Base-by-base conservation (phyloP, 2,888 invertebrate genomes). In the Agrochola lota region DNA sequence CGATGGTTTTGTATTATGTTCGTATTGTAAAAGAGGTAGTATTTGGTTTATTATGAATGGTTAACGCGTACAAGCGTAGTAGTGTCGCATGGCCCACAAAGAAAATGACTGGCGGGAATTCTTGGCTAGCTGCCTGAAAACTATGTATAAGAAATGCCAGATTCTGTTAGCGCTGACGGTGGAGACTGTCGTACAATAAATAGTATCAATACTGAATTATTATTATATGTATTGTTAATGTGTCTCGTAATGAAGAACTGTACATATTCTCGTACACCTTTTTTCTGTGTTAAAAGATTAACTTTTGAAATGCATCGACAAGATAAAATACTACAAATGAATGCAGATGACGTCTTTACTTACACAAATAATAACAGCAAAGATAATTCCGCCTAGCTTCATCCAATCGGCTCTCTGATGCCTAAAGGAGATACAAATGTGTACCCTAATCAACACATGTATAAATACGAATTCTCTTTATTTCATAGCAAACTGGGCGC, bases 71-170 rank as follows among this genome's bases (percentile, higher is more conserved):
- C 11, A 60, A 79, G 35, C 63, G 63, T 85, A 86, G 80, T 85
- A 86, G 73, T 60, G 57, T 74, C 80, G 86, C 23, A 40, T 59
- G 40, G 76, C 76, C 71, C 79, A 76, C 76, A 73, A 67, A 74
- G n/a, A 35, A 72, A 78, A 71, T 81, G 75, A 78, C 74, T 64
- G 64, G 73, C 66, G 72, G 57, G 71, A 73, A 76, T 46, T 73
- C 40, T 81, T 87, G 87, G 88, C 86, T 55, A n/a, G 11, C 9
- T 84, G 88, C 88, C 87, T 75, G 70, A 72, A 83, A 78, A 75
- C 72, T 43, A 46, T 15, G 15, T 46, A 30, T 64, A 60, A 30
- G 30, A 77, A 73, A 69, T 57, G 43, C n/a, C 72, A 78, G 35
- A 60, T 52, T 67, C 57, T 70, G 35, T 74, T 67, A 72, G 55